A percentile compares a stretch with the other conserved stretches of the same genome.
Conservation (phyloP, 2,113 vertebrate genomes). For the Oncorhynchus gorbuscha region DNA sequence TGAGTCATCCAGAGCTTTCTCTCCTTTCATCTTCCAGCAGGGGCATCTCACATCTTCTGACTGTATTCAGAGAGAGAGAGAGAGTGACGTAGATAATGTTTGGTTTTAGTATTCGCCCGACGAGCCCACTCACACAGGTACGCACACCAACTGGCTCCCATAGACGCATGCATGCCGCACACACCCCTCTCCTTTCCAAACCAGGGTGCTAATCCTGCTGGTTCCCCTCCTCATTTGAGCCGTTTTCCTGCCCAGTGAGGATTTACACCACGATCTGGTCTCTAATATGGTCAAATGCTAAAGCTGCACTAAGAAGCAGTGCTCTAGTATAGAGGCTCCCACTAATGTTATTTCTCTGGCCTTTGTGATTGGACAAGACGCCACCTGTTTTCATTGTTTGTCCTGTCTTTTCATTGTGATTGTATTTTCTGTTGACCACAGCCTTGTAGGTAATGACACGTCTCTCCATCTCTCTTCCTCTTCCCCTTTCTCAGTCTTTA, state of each 20-base stretch:
- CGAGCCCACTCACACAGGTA: neutral
- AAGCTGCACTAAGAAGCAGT: neutral
- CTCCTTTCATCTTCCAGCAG: conserved; percentile 24
- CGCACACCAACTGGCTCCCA: neutral
- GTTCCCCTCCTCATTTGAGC: neutral
- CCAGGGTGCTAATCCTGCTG: neutral
- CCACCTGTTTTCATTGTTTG: neutral
- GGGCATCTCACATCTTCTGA: neutral
- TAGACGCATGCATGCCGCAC: neutral
- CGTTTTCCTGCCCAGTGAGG: neutral
- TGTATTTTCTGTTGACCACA: neutral
- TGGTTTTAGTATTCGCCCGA: neutral
- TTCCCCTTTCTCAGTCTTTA: neutral
- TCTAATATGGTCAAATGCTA: neutral
- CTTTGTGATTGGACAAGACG: neutral
- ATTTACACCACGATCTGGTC: neutral
- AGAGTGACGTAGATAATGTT: neutral
- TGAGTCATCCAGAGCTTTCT: conserved; percentile 32
- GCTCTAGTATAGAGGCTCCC: too few species aligned
- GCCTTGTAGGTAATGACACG: neutral
- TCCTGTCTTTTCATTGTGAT: neutral
- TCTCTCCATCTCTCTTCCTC: neutral
- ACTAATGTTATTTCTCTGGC: neutral
- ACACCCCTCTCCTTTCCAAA: conserved; percentile 2
- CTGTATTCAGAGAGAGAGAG: neutral